Percentiles rank a stretch among this genome's conserved stretches.
Conservation (phyloP, 2,797 vertebrate species). For the Liasis olivaceus region DNA sequence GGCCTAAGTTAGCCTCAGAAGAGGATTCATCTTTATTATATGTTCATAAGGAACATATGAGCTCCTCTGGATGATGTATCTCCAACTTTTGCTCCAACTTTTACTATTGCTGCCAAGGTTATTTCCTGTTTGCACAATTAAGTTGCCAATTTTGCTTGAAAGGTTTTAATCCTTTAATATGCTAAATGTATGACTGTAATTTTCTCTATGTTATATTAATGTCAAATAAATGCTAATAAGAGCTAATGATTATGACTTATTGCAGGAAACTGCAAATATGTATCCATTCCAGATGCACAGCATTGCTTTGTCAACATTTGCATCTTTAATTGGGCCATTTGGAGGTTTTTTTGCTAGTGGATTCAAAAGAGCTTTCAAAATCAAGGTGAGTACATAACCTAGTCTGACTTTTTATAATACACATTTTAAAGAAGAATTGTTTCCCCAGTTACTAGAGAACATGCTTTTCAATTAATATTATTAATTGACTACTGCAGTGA, state of each 20-base stretch:
- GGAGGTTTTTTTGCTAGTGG: conserved; percentile 98
- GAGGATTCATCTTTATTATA: not conserved
- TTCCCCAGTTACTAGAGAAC: not conserved
- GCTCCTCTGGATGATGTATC: not conserved
- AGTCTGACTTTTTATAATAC: no score
- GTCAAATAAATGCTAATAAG: not conserved
- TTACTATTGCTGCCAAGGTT: not conserved
- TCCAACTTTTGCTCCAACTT: not conserved
- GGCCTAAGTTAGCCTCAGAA: not conserved
- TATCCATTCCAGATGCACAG: conserved; percentile 97
- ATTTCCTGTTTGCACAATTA: not conserved
- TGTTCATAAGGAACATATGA: not conserved
- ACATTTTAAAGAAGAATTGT: not conserved
- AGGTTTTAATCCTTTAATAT: not conserved
- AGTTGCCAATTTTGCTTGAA: not conserved
- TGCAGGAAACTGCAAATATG: conserved; percentile 85
- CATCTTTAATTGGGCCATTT: conserved; percentile 92
- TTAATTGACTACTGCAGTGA: not conserved
- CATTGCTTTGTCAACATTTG: conserved; percentile 90
- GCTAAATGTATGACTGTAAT: not conserved
- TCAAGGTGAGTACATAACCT: conserved; percentile 81
- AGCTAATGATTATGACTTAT: not conserved
- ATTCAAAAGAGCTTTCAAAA: conserved; percentile 98
- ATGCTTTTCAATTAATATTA: not conserved
- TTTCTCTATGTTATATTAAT: not conserved